Evolutionary conservation across 64 coral and sea anemone genomes (phyloP), one percentile per base, ranked within the genome.

Genomic region (Montipora capricornis): DNA sequence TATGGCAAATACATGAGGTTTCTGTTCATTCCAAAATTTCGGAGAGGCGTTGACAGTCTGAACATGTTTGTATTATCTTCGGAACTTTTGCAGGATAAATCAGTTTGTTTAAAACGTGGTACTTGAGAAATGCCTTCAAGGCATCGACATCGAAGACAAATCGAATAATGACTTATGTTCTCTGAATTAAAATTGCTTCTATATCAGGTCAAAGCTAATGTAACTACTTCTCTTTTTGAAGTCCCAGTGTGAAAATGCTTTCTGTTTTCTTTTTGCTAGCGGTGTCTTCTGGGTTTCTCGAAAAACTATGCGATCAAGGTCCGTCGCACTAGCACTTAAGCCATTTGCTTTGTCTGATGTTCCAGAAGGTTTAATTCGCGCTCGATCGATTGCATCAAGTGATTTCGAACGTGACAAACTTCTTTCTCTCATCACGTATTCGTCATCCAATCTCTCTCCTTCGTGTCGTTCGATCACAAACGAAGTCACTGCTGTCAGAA

Each of bases 181-280:
- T 3, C 26, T 82, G 58, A 3, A 64, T 44, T 6, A 64, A 66
- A 62, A 57, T 37, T 29, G 24, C 17, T 20, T 45, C 70, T 93
- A 93, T 4, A 93, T 88, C 49, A 88, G 44, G 57, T 85, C 85
- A 92, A 98, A 94, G 68, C 96, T 96, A 14, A 99, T 99, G 50
- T 99, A 99, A 80, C 98, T 99, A 75, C 83, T 95, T 77, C 98
- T 92, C 92, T 95, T 92, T 70, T 92, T 92, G 3, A 89, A 90
- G 47, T 99, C 98, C 82, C 83, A 96, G 37, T 91, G 87, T 17
- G 98, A 92, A 77, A 99, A 93, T 4, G 95, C 98, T 68, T 96
- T 99, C 6, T 93, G 95, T 69, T 96, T 94, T 26, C 98, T 92
- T 86, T 99, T 99, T 11, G 92, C 74, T 5, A 91, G 79, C 19